A percentile compares a stretch with the other conserved stretches of the same genome.
phyloP scores from a whole-genome alignment of 2,888 invertebrate genomes.

The Plebejus argus region DNA sequence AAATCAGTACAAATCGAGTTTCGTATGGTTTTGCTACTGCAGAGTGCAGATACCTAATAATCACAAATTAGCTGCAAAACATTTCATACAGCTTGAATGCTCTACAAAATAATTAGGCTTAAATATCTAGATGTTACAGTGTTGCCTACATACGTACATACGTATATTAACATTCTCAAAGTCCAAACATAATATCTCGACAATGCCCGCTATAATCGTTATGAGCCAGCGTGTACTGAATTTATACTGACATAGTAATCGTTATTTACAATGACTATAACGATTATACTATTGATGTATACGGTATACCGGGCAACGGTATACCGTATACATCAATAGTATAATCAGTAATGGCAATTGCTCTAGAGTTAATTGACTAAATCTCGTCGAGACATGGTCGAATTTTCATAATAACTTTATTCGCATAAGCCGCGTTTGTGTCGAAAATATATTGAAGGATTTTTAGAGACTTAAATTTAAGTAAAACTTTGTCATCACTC shows the following conservation, averaged over 20 bases:
- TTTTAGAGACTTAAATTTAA: not conserved
- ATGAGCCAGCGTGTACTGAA: not conserved
- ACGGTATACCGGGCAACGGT: too few species aligned
- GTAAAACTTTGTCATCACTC: too few species aligned
- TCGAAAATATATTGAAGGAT: not conserved
- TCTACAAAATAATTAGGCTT: too few species aligned
- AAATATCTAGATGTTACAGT: too few species aligned
- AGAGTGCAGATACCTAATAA: too few species aligned
- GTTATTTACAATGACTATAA: not conserved
- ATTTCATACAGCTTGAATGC: too few species aligned
- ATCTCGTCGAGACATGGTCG: not conserved
- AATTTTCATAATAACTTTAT: slow-evolving; percentile 12
- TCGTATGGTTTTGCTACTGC: too few species aligned
- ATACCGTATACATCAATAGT: not conserved
- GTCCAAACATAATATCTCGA: not conserved
- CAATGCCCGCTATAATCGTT: not conserved
- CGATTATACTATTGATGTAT: too few species aligned
- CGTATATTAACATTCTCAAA: not conserved
- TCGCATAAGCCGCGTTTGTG: too few species aligned
- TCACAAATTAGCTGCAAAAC: too few species aligned
- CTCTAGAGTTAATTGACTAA: not conserved
- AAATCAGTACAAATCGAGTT: too few species aligned
- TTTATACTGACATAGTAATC: slow-evolving; percentile 2
- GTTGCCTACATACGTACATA: too few species aligned
- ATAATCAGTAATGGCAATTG: not conserved